Base-by-base conservation (phyloP, 2,888 invertebrate species). In the Ochropleura plecta region DNA sequence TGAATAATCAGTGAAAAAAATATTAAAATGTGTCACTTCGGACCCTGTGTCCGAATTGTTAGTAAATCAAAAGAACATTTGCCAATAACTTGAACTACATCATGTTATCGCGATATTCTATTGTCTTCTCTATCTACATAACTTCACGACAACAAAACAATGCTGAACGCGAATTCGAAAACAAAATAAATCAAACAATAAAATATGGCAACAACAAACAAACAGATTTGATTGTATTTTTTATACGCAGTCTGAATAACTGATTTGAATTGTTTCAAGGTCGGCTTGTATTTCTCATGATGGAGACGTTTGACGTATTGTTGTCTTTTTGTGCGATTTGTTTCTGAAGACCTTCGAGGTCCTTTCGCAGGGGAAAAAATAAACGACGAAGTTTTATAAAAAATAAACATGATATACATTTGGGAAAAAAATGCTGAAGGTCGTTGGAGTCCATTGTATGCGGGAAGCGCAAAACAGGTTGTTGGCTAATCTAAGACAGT, bases 181-280 rank as follows among this genome's bases (percentile, higher is more conserved):
- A 63, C 51, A 44, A 63, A 68, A 68, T 30, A 66, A 62, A 57
- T 59, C 48, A 53, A 70, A 73, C 53, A 49, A 60, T 67, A 20
- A 30, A 63, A 59, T 30, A 40, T 44, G 65, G 20, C 16, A 57
- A 42, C 69, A 83, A 55, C 40, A 68, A 69, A 48, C 40, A 70
- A 62, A 55, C 40, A 44, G 18, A 20, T 57, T 78, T 79, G 72
- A 73, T 70, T 79, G 49, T 55, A 53, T 57, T 67, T 69, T 82
- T 51, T 64, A 65, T 59, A 42, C 10, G 16, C 49, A 18, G 59
- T 66, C 16, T 71, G 42, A 70, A 84, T 68, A 63, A 63, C 53
- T 42, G 48, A 75, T 75, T 69, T 57, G 65, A 55, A 72, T 76
- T 46, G 71, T 69, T 63, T 30, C 68, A 84, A 84, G 84, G 84